Conservation (phyloP, 2,797 vertebrate species). For the Poeciliopsis turneri region DNA sequence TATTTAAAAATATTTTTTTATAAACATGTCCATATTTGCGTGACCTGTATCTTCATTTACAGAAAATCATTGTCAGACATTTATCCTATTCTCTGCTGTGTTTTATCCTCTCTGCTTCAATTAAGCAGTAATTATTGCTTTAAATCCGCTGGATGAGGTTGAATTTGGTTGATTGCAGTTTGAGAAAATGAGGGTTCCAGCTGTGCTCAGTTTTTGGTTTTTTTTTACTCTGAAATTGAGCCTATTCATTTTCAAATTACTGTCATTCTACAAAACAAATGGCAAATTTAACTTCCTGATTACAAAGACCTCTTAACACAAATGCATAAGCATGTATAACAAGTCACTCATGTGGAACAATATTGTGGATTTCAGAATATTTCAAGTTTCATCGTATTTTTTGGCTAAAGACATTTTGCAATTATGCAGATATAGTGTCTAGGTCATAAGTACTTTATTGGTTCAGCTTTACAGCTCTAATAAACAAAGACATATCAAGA, state of each 20-base stretch:
- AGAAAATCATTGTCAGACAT: background rate
- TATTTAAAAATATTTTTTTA: background rate
- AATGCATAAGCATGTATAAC: background rate
- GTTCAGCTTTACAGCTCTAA: background rate
- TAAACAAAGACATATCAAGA: background rate
- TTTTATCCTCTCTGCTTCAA: slow-evolving; percentile 15
- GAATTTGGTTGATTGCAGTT: slow-evolving; percentile 43
- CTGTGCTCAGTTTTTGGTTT: slow-evolving; percentile 34
- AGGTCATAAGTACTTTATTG: background rate
- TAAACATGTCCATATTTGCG: background rate
- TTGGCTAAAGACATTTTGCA: background rate
- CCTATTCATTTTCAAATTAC: slow-evolving; percentile 1
- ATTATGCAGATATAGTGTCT: background rate
- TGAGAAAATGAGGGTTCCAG: slow-evolving; percentile 46
- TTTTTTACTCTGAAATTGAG: background rate
- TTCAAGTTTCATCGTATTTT: background rate
- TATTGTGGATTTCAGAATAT: background rate
- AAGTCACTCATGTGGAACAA: background rate
- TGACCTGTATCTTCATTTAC: background rate
- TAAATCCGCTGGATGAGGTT: slow-evolving; percentile 49
- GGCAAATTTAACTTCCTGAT: background rate
- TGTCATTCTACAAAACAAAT: background rate
- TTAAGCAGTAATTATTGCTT: slow-evolving; percentile 20
- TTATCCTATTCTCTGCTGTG: slow-evolving; percentile 3
- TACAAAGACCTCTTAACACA: background rate